Base-by-base conservation (phyloP, 2,113 vertebrate species). In the Girardinichthys multiradiatus region DNA sequence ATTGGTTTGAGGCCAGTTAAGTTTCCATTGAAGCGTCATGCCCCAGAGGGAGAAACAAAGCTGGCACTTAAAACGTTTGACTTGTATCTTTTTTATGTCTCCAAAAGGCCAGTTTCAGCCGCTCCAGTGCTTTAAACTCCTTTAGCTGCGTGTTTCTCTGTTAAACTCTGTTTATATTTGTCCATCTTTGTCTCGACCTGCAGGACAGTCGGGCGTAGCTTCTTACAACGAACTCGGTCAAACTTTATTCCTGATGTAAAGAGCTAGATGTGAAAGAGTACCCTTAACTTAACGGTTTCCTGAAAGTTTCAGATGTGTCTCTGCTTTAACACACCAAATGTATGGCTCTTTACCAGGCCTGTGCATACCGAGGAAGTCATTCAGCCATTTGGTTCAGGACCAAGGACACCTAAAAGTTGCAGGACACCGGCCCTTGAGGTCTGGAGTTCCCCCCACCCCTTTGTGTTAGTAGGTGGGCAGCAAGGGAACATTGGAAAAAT, bases 1-100 rank as follows among this genome's bases (percentile, higher is more conserved):
- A 90, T 89, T 83, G 86, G 87, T 81, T 85, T 73, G 84, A 86
- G 89, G 86, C 84, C 91, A 85, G 87, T 90, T 92, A 90, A 80
- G 84, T 92, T 92, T 84, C 77, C 88, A 90, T 90, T 86, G 76
- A 89, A 87, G 86, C 83, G 77, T 84, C 73, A 35, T 81, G 85
- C 87, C 91, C 88, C 68, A 72, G 76, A 91, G 89, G 87, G 83
- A 89, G 81, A 90, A 80, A 88, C 87, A 88, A 87, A 88, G 87
- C 87, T 78, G 79, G 84, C 86, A 89, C 90, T 93, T 90, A 81
- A 84, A 88, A 73, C 64, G 9, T 86, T 85, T 84, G 77, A 86
- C 86, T 91, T 81, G 69, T 82, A 57, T 90, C 84, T 91, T 83
- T 87, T 86, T 89, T 80, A 83, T 45, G 68, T 78, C 37, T 64